Base-by-base conservation (phyloP, 2,888 invertebrate species). In the Galerucella nymphaeae region DNA sequence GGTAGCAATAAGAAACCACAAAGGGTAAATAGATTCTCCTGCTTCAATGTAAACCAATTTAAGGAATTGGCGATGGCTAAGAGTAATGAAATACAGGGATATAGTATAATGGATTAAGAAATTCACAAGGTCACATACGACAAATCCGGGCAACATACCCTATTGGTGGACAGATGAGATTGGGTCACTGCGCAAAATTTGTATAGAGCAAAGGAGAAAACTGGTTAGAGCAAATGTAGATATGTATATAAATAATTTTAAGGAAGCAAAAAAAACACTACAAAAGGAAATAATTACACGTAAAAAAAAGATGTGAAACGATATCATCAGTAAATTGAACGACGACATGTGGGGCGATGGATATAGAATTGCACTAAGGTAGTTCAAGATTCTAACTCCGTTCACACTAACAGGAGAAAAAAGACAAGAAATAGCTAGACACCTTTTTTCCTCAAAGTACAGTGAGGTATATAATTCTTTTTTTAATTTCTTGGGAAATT, bases 41-140 rank as follows among this genome's bases (percentile, higher is more conserved):
- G 42, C 42, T 42, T 42, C 42, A 14, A n/a, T 18, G 53, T 53
- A 16, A n/a, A 53, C 53, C 53, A 53, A 53, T n/a, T 53, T 53
- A 53, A 53, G 14, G 53, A 53, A 13, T 14, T 53, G 18, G 53
- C 14, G 53, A 53, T 16, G 5, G 18, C 10, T 9, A 18, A 9
- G 53, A 53, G 14, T 16, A 18, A 13, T 13, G 14, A 53, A 53
- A 14, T 53, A 53, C n/a, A 18, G 14, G 16, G 53, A 53, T 9
- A 53, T 42, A 42, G 11, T 13, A 10, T 2, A 42, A 42, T 42
- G 42, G 42, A 42, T 42, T 42, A 13, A 42, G 11, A 42, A 42
- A 42, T 42, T 11, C 42, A 42, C 42, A 42, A 42, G 13, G 42
- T 42, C 42, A 42, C 42, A 13, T 13, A 42, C 13, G 9, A 13